These are phyloP conservation scores for Diarsia brunnea DNA, from an alignment of 2,888 invertebrate species.

Conservation along the genomic window DNA sequence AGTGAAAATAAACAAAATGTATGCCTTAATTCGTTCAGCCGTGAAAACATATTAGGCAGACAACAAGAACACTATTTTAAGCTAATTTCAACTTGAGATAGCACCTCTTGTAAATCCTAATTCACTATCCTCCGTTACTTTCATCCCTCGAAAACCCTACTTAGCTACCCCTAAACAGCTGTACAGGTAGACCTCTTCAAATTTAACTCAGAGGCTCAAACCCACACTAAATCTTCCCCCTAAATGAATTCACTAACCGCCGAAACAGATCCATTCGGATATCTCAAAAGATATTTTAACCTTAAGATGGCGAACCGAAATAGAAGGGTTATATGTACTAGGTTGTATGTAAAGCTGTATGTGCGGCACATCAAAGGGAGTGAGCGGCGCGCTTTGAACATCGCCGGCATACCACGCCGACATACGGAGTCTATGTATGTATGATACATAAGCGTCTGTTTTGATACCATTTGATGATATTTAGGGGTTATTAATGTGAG, in stretches of 20 bases:
- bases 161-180: not conserved
- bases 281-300: conserved; percentile 71
- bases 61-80: not conserved
- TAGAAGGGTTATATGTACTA: conserved; percentile 80
- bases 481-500: conserved; percentile 49
- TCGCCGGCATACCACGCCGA: conserved; percentile 71
- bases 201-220: not conserved
- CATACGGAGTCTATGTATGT: conserved; percentile 61
- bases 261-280: conserved; percentile 60
- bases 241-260: conserved; percentile 66
- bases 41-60: not conserved
- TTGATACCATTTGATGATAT: conserved; percentile 65
- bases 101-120: not conserved
- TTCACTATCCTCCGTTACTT: conserved; percentile 20
- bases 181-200: conserved; percentile 4
- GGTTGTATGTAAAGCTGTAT: conserved; percentile 72
- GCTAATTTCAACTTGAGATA: not conserved
- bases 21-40: not conserved
- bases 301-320: conserved; percentile 81
- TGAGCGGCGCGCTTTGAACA: conserved; percentile 79
- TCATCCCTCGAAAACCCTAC: conserved; percentile 13
- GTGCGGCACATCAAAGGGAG: conserved; percentile 82
- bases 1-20: no score
- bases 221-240: conserved; percentile 22
- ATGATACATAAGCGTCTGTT: conserved; percentile 57